Evolutionary conservation across 37 sponge, comb jelly and placozoan species (phyloP).

Genomic region (Petrosia ficiformis): DNA sequence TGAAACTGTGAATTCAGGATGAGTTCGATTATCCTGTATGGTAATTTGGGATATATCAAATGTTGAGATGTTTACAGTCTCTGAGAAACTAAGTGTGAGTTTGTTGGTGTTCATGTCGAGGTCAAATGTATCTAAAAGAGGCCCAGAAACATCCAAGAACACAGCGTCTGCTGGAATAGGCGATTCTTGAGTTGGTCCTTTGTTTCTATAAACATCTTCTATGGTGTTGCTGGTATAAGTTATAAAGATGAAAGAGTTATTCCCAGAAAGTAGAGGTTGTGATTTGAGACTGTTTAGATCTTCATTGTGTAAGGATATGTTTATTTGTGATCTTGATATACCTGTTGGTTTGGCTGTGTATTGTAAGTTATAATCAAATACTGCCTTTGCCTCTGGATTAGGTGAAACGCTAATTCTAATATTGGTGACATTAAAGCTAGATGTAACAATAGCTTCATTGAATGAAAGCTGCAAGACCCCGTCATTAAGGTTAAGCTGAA

Average conservation of each 20-base stretch:
- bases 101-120: conserved; percentile 61
- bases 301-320: conserved; percentile 20
- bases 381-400: not conserved
- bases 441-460: conserved; percentile 73
- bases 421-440: conserved; percentile 39
- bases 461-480: conserved; percentile 55
- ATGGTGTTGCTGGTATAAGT: conserved; percentile 51
- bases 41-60: conserved; percentile 53
- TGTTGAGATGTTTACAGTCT: conserved; percentile 56
- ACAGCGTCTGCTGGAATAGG: conserved; percentile 23
- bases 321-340: conserved; percentile 35
- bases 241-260: conserved; percentile 30
- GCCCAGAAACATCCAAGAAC: conserved; percentile 53
- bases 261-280: conserved; percentile 44
- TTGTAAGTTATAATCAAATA: conserved; percentile 5
- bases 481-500: conserved; percentile 56
- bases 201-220: conserved; percentile 70
- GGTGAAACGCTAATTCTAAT: conserved; percentile 34
- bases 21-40: conserved; percentile 24
- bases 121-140: conserved; percentile 46
- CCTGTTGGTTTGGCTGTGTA: conserved; percentile 42
- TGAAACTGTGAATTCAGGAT: conserved; percentile 18
- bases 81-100: conserved; percentile 72
- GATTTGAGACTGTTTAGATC: conserved; percentile 79
- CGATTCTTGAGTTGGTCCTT: conserved; percentile 26